A percentile compares a stretch with the other conserved stretches of the same genome.
Conservation (phyloP, 1,140 invertebrate species). For the Zaprionus gabonicus region DNA sequence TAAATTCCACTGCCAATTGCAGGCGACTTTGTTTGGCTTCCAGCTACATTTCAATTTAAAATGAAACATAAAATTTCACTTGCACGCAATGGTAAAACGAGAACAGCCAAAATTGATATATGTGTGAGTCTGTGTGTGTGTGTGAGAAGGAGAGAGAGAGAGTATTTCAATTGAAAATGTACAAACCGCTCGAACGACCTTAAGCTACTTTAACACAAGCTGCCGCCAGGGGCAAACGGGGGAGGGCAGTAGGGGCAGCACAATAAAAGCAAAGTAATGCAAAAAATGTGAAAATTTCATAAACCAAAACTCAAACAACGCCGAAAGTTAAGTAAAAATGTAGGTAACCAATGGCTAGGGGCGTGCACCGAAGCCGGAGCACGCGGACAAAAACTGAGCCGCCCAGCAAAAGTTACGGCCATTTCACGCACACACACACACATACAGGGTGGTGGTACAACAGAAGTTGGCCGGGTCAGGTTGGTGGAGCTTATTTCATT, state of each 20-base stretch:
- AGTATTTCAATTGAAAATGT: constrained; percentile 66
- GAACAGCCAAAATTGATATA: constrained; percentile 12
- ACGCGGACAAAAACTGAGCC: constrained; percentile 36
- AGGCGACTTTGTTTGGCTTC: constrained; percentile 58
- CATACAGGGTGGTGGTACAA: not conserved
- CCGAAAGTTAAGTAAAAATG: constrained; percentile 65
- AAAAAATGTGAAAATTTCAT: constrained; percentile 66
- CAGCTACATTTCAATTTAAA: constrained; percentile 65
- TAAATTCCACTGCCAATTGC: constrained; percentile 64
- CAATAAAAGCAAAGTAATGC: constrained; percentile 50
- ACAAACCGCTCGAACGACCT: constrained; percentile 66
- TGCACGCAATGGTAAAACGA: constrained; percentile 46
- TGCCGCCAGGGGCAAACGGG: not conserved
- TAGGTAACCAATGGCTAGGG: constrained; percentile 63
- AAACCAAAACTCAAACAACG: constrained; percentile 67
- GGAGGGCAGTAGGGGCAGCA: constrained; percentile 1
- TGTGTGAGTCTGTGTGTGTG: constrained; percentile 5
- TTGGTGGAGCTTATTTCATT: constrained; percentile 52
- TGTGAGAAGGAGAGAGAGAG: constrained; percentile 26
- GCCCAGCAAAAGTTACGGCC: constrained; percentile 49
- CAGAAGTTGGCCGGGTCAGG: not conserved
- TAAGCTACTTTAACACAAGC: constrained; percentile 61
- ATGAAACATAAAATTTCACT: constrained; percentile 64
- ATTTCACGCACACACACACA: constrained; percentile 21
- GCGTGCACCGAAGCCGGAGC: not conserved